Conservation (phyloP, 2,888 invertebrate species). For the Drosophila meridiana region DNA sequence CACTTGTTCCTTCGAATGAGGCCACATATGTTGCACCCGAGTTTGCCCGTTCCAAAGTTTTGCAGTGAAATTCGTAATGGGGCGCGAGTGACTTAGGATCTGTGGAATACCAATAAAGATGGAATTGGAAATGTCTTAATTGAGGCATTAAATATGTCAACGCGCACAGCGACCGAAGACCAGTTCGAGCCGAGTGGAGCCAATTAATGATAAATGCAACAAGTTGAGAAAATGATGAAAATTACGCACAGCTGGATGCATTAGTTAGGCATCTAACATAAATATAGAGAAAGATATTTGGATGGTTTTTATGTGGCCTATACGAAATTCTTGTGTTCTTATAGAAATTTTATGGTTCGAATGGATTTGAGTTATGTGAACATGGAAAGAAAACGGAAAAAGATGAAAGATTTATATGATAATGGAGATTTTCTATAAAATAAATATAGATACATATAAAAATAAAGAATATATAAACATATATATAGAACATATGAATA, state of each 20-base stretch:
- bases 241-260: slow-evolving; percentile 39
- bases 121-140: slow-evolving; percentile 64
- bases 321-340: slow-evolving; percentile 1
- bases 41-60: slow-evolving; percentile 1
- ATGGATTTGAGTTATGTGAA: neutral
- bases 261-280: slow-evolving; percentile 7
- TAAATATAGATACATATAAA: neutral
- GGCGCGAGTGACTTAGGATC: slow-evolving; percentile 37
- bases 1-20: slow-evolving; percentile 47
- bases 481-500: too few species aligned
- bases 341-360: neutral
- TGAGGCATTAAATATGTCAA: slow-evolving; percentile 68
- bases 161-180: slow-evolving; percentile 15
- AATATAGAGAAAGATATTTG: neutral
- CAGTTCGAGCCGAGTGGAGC: slow-evolving; percentile 18
- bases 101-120: slow-evolving; percentile 57
- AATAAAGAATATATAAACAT: too few species aligned
- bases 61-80: slow-evolving; percentile 21
- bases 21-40: slow-evolving; percentile 37
- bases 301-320: neutral
- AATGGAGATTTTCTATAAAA: neutral
- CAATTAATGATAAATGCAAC: slow-evolving; percentile 57
- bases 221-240: slow-evolving; percentile 17
- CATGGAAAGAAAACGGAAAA: neutral
- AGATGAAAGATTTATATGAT: neutral